phyloP scores from a whole-genome alignment of 2,888 invertebrate species.

The Agrochola macilenta region DNA sequence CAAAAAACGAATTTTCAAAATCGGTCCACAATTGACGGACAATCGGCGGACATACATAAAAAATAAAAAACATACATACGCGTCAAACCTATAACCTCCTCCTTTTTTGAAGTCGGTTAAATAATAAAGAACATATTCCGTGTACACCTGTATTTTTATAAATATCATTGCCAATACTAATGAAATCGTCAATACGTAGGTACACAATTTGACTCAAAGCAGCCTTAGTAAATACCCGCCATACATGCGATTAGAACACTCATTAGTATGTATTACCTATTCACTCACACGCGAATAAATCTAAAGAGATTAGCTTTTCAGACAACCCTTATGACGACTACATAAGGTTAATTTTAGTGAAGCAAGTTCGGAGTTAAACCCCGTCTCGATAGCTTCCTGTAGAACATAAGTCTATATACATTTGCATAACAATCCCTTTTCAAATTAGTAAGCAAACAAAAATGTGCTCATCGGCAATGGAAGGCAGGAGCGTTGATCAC shows the following conservation, averaged over 20 bases:
- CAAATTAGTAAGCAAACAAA: too few relatives aligned
- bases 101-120: too few relatives aligned
- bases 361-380: neutral
- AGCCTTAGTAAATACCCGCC: neutral
- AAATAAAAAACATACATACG: too few relatives aligned
- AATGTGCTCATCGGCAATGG: neutral
- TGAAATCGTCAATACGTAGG: neutral
- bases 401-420: neutral
- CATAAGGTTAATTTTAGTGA: neutral
- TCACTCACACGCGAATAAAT: neutral
- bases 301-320: neutral
- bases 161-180: neutral
- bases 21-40: too few relatives aligned
- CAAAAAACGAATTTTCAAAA: too few relatives aligned
- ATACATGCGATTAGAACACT: neutral
- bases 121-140: neutral
- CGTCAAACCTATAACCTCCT: too few relatives aligned
- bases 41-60: too few relatives aligned
- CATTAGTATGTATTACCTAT: neutral
- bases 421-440: too few relatives aligned
- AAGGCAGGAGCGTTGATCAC: too few relatives aligned
- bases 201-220: neutral
- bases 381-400: conserved; percentile 4
- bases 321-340: neutral
- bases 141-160: neutral